These are phyloP conservation scores for Toxonevra muliebris DNA, from an alignment of 2,888 invertebrate genomes.

Conservation along the genomic window DNA sequence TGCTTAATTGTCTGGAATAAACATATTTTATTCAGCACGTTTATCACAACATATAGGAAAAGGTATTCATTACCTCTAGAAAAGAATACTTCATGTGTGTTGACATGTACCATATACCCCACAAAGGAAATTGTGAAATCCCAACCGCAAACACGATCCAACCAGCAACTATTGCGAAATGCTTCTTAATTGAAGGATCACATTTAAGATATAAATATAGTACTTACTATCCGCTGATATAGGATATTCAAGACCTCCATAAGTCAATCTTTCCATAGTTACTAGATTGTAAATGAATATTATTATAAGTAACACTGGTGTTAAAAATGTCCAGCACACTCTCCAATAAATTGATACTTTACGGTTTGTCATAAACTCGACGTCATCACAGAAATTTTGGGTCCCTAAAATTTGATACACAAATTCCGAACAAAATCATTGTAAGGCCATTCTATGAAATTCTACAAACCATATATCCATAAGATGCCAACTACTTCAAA, in stretches of 20 bases:
- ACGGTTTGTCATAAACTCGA: conserved; percentile 79
- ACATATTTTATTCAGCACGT: neutral
- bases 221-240: conserved; percentile 68
- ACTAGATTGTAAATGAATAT: conserved; percentile 76
- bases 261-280: conserved; percentile 69
- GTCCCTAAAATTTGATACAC: conserved; percentile 29
- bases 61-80: conserved; percentile 29
- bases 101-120: conserved; percentile 54
- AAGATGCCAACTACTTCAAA: conserved; percentile 68
- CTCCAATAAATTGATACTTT: conserved; percentile 78
- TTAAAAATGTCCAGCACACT: conserved; percentile 77
- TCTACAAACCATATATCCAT: conserved; percentile 68
- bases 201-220: neutral
- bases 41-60: too few relatives aligned
- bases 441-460: too few relatives aligned
- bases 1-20: conserved; percentile 35
- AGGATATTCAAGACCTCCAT: conserved; percentile 70
- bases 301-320: conserved; percentile 73
- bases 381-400: conserved; percentile 69
- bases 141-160: conserved; percentile 65
- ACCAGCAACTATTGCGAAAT: conserved; percentile 37
- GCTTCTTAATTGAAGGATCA: neutral
- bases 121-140: conserved; percentile 67
- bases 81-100: conserved; percentile 29
- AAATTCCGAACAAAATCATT: neutral